Percentiles rank a stretch among this genome's conserved stretches.
phyloP scores from a whole-genome alignment of 2,797 vertebrate species.

The Dermochelys coriacea region DNA sequence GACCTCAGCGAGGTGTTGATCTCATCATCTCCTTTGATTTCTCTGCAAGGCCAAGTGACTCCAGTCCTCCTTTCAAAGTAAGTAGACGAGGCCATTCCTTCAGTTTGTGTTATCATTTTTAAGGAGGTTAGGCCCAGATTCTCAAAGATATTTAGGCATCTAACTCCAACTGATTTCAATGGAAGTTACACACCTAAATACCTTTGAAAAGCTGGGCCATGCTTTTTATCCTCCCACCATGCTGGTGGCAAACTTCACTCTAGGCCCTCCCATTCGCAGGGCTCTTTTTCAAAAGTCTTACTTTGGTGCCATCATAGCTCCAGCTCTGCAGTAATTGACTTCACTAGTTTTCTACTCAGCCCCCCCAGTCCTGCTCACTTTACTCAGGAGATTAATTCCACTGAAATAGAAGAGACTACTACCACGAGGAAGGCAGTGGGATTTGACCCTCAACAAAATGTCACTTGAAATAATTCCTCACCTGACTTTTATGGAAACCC shows the following conservation, averaged over 20 bases:
- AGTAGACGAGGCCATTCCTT: conserved; percentile 3
- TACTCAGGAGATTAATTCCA: not conserved
- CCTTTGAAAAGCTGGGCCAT: no score
- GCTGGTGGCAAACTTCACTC: not conserved
- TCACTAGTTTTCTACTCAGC: not conserved
- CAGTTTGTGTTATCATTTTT: not conserved
- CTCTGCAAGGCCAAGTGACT: conserved; percentile 95
- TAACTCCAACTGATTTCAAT: not conserved
- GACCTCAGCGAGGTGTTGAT: conserved; percentile 92
- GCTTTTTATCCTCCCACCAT: not conserved
- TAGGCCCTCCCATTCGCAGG: no score
- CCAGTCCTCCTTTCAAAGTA: conserved; percentile 98
- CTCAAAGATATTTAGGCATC: not conserved
- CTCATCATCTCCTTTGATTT: conserved; percentile 99
- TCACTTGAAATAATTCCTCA: not conserved
- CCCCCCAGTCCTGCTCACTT: conserved; percentile 53
- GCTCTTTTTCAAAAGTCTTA: not conserved
- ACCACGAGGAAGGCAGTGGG: not conserved
- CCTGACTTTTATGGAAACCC: conserved; percentile 8
- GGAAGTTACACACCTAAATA: no score
- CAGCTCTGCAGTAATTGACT: not conserved
- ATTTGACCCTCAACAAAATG: not conserved
- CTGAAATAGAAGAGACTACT: not conserved
- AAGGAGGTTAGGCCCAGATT: not conserved
- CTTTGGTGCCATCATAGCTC: not conserved